These are phyloP conservation scores for Nephrotoma appendiculata DNA, from an alignment of 2,888 invertebrate genomes.

Conservation along the genomic window DNA sequence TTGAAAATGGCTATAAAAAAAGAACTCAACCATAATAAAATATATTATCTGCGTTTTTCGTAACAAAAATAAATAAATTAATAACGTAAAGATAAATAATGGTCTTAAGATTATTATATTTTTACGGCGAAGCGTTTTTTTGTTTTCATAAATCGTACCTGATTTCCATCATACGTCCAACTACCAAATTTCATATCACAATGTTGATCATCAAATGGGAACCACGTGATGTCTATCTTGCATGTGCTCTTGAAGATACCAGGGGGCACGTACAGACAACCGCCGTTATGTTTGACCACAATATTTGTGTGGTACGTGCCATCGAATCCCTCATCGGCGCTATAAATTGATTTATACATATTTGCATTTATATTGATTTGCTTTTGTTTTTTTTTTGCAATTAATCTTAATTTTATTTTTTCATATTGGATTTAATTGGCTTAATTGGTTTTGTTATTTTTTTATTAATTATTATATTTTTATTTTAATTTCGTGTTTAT, in stretches of 20 bases:
- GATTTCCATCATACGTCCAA: conserved; percentile 98
- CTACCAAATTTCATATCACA: conserved; percentile 99
- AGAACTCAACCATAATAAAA: not conserved
- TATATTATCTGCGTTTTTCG: not conserved
- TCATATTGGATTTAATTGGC: conserved; percentile 1
- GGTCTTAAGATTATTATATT: not conserved
- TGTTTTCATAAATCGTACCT: conserved; percentile 44
- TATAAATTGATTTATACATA: conserved; percentile 35
- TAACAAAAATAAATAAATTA: not conserved
- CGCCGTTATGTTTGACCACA: conserved; percentile 96
- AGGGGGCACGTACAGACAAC: conserved; percentile 98
- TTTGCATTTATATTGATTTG: conserved; percentile 18
- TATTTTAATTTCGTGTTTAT: conserved; percentile 6
- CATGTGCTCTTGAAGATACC: conserved; percentile 99
- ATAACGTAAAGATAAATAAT: not conserved
- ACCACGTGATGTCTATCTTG: conserved; percentile 99
- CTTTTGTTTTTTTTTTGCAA: conserved; percentile 9
- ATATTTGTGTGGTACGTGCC: conserved; percentile 99
- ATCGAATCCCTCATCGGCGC: conserved; percentile 99
- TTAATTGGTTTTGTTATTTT: conserved; percentile 4
- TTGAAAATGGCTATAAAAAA: not conserved
- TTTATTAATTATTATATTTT: conserved; percentile 4
- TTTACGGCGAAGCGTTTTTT: conserved; percentile 17
- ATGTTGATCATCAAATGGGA: conserved; percentile 99
- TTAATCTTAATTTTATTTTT: conserved; percentile 5